phyloP scores from a whole-genome alignment of 2,113 vertebrate genomes.

The Cynopterus brachyotis region DNA sequence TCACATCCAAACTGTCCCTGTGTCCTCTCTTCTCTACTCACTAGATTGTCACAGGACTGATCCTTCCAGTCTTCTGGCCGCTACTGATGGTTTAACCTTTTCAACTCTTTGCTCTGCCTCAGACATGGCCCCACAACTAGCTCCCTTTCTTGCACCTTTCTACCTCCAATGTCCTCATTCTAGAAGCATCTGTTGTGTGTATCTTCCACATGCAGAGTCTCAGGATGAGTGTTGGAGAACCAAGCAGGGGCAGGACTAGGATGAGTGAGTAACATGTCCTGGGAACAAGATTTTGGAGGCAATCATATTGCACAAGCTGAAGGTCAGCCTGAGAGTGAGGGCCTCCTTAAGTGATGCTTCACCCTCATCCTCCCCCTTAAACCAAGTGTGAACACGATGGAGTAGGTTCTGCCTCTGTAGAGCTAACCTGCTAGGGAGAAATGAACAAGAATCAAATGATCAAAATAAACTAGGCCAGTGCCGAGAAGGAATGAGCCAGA shows the following conservation, averaged over 20 bases:
- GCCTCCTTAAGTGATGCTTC: not conserved
- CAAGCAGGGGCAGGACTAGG: fast-evolving
- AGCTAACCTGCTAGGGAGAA: not conserved
- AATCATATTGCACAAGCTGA: not conserved
- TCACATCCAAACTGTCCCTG: not conserved
- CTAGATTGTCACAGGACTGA: not conserved
- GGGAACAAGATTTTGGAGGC: not conserved
- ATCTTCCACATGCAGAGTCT: not conserved
- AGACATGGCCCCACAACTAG: not conserved
- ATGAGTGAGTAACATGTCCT: not conserved
- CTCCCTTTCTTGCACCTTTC: not conserved
- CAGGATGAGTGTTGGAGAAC: not conserved
- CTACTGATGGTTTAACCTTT: not conserved
- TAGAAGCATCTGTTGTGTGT: not conserved
- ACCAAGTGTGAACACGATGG: not conserved
- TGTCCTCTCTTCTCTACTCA: not conserved
- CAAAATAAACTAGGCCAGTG: not conserved
- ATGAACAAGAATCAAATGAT: not conserved
- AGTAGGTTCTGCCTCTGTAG: not conserved
- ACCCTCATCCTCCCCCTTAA: not conserved
- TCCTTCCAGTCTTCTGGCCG: not conserved
- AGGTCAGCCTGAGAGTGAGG: not conserved
- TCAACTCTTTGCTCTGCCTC: not conserved
- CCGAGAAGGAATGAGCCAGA: not conserved
- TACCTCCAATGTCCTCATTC: not conserved